phyloP scores from a whole-genome alignment of 1,140 invertebrate species.

The Ceratosolen solmsi region DNA sequence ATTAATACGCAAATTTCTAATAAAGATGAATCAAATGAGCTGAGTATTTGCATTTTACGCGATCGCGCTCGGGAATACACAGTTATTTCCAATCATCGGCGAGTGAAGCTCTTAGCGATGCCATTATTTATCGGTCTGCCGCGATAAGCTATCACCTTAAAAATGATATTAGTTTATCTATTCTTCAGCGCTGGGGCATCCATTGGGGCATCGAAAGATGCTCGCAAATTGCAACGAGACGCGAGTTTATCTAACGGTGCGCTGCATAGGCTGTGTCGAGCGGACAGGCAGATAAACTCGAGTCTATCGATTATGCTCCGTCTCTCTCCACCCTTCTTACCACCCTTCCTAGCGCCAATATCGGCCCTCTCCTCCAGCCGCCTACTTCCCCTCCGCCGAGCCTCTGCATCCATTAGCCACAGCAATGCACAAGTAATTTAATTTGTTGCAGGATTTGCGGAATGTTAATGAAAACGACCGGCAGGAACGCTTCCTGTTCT shows the following conservation, averaged over 20 bases:
- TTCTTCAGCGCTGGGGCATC: background rate
- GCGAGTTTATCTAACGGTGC: conserved; percentile 28
- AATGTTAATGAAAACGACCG: conserved; percentile 72
- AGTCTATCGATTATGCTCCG: conserved; percentile 66
- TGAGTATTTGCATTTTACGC: background rate
- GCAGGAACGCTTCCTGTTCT: conserved; percentile 57
- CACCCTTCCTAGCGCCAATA: conserved; percentile 50
- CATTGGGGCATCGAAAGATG: background rate
- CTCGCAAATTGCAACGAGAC: conserved; percentile 4
- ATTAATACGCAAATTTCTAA: background rate
- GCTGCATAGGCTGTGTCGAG: conserved; percentile 4
- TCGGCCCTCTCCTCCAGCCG: conserved; percentile 15
- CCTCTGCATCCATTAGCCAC: conserved; percentile 66
- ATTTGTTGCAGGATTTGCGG: conserved; percentile 72
- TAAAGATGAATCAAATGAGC: background rate
- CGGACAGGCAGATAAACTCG: conserved; percentile 43
- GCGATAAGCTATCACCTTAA: background rate
- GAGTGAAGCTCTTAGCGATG: background rate
- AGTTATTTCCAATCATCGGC: conserved; percentile 31
- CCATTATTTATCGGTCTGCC: background rate
- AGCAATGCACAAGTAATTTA: conserved; percentile 71
- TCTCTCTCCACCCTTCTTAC: conserved; percentile 7
- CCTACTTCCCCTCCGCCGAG: conserved; percentile 41
- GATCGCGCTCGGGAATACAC: background rate
- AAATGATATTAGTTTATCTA: conserved; percentile 11